These are phyloP conservation scores for Norana najaformis DNA, from an alignment of 2,888 invertebrate genomes.

Conservation along the genomic window DNA sequence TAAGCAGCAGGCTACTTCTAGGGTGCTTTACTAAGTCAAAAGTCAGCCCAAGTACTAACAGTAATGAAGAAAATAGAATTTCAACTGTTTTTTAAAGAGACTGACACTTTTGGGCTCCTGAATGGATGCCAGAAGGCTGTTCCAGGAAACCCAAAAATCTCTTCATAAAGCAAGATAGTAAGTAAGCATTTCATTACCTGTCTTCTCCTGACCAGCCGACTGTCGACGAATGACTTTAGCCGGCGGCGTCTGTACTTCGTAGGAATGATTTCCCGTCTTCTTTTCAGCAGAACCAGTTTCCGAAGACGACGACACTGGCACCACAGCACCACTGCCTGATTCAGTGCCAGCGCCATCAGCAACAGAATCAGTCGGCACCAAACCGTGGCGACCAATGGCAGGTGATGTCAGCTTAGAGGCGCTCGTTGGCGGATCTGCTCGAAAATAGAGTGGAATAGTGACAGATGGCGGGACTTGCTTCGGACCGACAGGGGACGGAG, in stretches of 20 bases:
- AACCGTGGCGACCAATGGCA: background rate
- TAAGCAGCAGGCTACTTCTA: too few species aligned
- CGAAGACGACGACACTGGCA: background rate
- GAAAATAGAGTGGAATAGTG: slow-evolving; percentile 17
- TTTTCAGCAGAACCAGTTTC: background rate
- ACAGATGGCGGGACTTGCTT: background rate
- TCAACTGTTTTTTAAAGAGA: too few species aligned
- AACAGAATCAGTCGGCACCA: background rate
- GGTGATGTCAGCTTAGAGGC: background rate
- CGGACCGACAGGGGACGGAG: slow-evolving; percentile 1
- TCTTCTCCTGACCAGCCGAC: background rate
- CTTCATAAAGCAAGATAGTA: background rate
- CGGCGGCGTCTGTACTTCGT: background rate
- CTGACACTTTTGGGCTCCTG: too few species aligned
- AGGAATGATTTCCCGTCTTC: background rate
- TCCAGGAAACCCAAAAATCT: too few species aligned
- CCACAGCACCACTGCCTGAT: background rate
- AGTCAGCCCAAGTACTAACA: too few species aligned
- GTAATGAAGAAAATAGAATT: too few species aligned
- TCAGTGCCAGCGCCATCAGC: background rate
- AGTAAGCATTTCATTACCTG: background rate
- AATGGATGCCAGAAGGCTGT: too few species aligned
- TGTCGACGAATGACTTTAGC: background rate
- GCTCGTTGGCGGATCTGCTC: background rate
- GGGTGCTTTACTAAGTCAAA: too few species aligned